Evolutionary conservation across 2,113 vertebrate species (phyloP).

Genomic region (Pseudorectes ferrugineus): DNA sequence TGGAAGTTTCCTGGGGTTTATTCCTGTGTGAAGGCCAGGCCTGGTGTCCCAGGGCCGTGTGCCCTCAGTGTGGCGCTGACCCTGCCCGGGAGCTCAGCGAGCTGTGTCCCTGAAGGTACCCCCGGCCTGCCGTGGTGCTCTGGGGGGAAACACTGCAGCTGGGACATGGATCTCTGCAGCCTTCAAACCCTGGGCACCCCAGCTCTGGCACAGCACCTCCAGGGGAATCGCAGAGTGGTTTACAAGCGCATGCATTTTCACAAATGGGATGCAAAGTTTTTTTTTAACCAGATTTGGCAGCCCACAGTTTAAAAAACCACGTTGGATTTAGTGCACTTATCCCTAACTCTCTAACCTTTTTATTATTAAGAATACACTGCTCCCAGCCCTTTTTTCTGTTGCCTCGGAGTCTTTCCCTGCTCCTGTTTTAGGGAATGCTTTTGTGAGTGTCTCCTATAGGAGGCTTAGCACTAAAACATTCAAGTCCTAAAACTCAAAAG

Average conservation of each 20-base stretch:
- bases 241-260: neutral
- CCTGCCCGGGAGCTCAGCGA: neutral
- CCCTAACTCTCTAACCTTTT: neutral
- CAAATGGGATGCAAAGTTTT: neutral
- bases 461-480: neutral
- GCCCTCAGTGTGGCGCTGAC: accelerated
- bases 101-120: neutral
- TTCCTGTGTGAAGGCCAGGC: neutral
- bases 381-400: neutral
- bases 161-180: neutral
- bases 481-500: neutral
- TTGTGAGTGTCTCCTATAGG: neutral
- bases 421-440: neutral
- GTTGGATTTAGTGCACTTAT: neutral
- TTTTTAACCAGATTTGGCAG: neutral
- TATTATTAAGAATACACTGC: neutral
- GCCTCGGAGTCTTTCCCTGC: neutral
- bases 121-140: accelerated
- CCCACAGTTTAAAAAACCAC: neutral
- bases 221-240: neutral
- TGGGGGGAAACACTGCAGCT: neutral
- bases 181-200: neutral
- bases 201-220: accelerated
- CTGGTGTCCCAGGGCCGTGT: neutral
- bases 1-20: neutral